Conservation (phyloP, 2,888 invertebrate species). For the Gastrophysa polygoni region DNA sequence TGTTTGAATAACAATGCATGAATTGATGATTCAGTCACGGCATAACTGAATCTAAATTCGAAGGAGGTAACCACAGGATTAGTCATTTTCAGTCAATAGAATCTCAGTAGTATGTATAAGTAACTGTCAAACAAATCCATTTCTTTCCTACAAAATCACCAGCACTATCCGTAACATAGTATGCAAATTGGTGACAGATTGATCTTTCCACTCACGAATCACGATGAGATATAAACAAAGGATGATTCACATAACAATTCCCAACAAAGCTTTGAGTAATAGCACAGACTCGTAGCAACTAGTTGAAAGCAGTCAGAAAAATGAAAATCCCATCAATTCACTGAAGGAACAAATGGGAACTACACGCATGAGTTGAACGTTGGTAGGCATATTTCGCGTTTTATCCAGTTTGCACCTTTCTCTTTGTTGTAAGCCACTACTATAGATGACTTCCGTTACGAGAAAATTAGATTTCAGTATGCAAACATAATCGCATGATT, state of each 20-base stretch:
- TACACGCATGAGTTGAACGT: slow-evolving; percentile 24
- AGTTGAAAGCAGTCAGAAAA: slow-evolving; percentile 16
- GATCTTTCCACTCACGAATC: neutral
- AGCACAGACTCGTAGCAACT: neutral
- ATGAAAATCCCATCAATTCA: slow-evolving; percentile 29
- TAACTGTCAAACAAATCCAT: too few species aligned
- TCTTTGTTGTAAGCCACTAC: slow-evolving; percentile 30
- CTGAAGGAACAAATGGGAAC: slow-evolving; percentile 27
- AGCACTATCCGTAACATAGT: too few species aligned
- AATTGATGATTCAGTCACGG: too few species aligned
- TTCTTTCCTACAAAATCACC: too few species aligned
- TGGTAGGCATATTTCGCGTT: slow-evolving; percentile 25
- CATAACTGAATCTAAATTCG: too few species aligned
- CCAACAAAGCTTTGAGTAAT: neutral
- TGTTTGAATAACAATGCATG: too few species aligned
- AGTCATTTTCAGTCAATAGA: too few species aligned
- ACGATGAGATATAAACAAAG: neutral
- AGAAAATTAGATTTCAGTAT: slow-evolving; percentile 36
- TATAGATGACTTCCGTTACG: slow-evolving; percentile 34
- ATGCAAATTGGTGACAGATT: neutral
- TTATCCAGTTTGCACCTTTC: slow-evolving; percentile 31
- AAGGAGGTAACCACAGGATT: too few species aligned
- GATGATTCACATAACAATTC: neutral
- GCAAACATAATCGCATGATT: slow-evolving; percentile 37
- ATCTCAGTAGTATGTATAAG: too few species aligned